phyloP scores from a whole-genome alignment of 2,797 vertebrate genomes.

The Philypnodon macrostomus region DNA sequence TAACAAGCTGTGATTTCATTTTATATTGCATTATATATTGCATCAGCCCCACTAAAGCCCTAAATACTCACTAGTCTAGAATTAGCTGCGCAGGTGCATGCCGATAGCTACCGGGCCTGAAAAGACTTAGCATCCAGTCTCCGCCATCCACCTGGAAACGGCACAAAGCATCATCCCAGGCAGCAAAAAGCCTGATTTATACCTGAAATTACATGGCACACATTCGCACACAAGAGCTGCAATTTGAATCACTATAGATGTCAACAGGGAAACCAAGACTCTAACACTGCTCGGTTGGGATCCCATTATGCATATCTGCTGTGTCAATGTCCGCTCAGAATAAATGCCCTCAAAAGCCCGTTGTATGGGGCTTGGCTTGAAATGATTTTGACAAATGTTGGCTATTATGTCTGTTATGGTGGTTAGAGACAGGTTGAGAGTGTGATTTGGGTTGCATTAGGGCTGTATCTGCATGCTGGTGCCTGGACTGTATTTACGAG shows the following conservation, averaged over 20 bases:
- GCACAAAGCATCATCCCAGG: conserved; percentile 9
- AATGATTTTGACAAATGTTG: conserved; percentile 18
- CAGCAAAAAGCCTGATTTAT: conserved; percentile 11
- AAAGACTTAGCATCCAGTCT: too few relatives aligned
- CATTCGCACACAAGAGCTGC: neutral
- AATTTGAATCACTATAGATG: conserved; percentile 14
- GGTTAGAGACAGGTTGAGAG: too few relatives aligned
- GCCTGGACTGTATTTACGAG: conserved; percentile 2
- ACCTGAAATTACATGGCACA: conserved; percentile 8
- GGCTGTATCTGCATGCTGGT: neutral
- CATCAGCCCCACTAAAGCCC: conserved; percentile 3
- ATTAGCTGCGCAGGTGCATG: conserved; percentile 13
- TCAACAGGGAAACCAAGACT: conserved; percentile 2
- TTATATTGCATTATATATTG: conserved; percentile 3
- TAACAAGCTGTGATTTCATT: conserved; percentile 3
- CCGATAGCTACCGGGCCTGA: neutral
- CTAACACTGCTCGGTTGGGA: neutral
- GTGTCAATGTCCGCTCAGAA: conserved; percentile 16
- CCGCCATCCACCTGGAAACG: conserved; percentile 16
- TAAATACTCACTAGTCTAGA: conserved; percentile 5
- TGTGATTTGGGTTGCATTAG: neutral
- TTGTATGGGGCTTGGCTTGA: neutral
- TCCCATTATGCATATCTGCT: conserved; percentile 18
- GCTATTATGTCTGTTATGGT: conserved; percentile 10
- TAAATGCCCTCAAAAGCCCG: conserved; percentile 9